Base-by-base conservation (phyloP, 2,797 vertebrate genomes). In the Carapus acus region DNA sequence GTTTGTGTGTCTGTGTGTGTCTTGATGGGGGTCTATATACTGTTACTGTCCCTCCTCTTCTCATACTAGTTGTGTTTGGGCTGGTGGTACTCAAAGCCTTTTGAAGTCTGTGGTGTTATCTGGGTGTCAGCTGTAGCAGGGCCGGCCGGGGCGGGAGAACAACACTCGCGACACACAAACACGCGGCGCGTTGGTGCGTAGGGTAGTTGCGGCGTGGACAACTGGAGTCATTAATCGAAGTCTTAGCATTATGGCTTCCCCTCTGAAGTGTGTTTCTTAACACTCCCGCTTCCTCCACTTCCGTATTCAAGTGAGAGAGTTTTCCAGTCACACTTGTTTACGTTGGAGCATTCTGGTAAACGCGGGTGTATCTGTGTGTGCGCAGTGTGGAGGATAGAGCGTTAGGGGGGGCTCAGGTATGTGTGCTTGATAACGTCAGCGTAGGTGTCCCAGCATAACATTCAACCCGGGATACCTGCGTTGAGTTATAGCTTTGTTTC, bases 221-320 rank as follows among this genome's bases (percentile, higher is more conserved):
- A 87, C 78, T 82, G 81, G 0, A 12, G 82, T 82, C 53, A 24
- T 86, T 80, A 86, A 88, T 84, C 52, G 45, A 63, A 70, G 74
- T 62, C 44, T 38, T 54, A 27, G 24, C 18, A 42, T 65, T 58
- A 18, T 58, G 69, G 4, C 24, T 67, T 70, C 54, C 55, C 50
- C 33, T 65, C 47, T 71, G 58, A 77, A 71, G 70, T 60, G 58
- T 49, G 21, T 54, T 18, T 70, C 37, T 40, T 69, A 44, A 12
- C 55, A 27, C 54, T 58, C 64, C 6, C 61, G 49, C 58, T 63
- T 69, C 58, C 56, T 73, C 41, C 41, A 23, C 48, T 39, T 9
- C 34, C 41, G 43, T 54, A 22, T 16, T 34, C 29, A 19, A 21
- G 31, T 2, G 12, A 34, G 22, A 5, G 19, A 20, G 20, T 29